Evolutionary conservation across 2,797 vertebrate genomes (phyloP), one percentile per base, ranked within the genome.

Genomic region (Xenops minutus): DNA sequence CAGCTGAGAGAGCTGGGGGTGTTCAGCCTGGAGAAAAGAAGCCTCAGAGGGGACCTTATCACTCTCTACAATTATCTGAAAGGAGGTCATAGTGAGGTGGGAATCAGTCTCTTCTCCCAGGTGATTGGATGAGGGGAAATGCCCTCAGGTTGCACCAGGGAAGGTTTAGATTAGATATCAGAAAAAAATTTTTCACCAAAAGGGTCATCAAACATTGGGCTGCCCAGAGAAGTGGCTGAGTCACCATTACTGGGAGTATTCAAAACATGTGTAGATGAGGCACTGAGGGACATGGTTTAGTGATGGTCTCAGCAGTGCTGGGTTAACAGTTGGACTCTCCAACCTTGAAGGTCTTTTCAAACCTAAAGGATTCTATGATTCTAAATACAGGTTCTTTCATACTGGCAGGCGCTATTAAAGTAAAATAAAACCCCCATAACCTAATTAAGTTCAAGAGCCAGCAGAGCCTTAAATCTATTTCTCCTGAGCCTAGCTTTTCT

Each of bases 371-470:
- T 39, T 77, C 17, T 30, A 27, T 37, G 44, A 44, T 44, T 52
- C 44, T 51, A 85, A 94, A 64, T 64, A 66, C 52, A 80, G 10
- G 10, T 68, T 85, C 18, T 85, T 23, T 19, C 67, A 9, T 55
- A 77, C 37, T 46, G 72, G 34, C 30, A 66, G 2, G 22, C 2
- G 4, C 52, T 68, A 48, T 36, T 37, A 73, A 89, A 95, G 52
- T 44, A 66, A 72, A 85, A 49, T n/a, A 72, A 75, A 77, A 32
- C 7, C 4, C 9, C 36, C 43, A 74, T 46, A 73, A 80, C 32
- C 76, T 92, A 93, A 94, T 91, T 89, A 86, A 87, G 67, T 37
- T 30, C 16, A 95, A 85, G 78, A 96, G 68, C 74, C 49, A 93
- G 12, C 14, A 89, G 59, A 82, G 82, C 39, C 52, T 91, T 88